Base-by-base conservation (phyloP, 2,797 vertebrate genomes). In the Danio tinwini region DNA sequence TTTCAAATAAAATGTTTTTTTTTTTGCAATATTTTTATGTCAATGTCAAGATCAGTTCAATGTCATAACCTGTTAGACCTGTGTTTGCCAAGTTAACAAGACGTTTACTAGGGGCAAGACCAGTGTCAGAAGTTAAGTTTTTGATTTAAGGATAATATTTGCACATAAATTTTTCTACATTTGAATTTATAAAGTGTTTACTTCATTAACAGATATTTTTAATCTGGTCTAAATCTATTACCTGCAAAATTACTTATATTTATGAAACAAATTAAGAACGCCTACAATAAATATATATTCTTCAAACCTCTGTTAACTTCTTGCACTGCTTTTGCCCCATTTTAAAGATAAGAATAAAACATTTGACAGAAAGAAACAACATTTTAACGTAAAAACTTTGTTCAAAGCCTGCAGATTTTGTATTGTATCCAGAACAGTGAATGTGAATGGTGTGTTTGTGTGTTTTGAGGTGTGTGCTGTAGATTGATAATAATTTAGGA, bases 381-480 rank as follows among this genome's bases (percentile, higher is more conserved):
- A n/a, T 50, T 52, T 78, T 49, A 7, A 58, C 13, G 16, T 58
- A 37, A 37, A 37, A 47, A 47, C 21, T 16, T 39, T 40, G 37
- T 13, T 62, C n/a, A 63, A 13, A 17, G 37, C 37, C 39, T 58
- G 19, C 12, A 45, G 61, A n/a, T 63, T 75, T 75, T 42, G 29
- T 75, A 49, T 14, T 47, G 42, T 68, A 58, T 39, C 13, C 40
- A 67, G 45, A 78, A 16, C 10, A 16, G 47, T 29, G 17, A 71
- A 53, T 17, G 21, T 42, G 58, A 29, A 45, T 58, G 52, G 53
- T 68, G 65, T 69, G 19, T 56, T 55, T 62, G 63, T 58, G 65
- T 78, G 65, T 78, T 37, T n/a, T 44, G 65, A 77, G 64, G 29
- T 61, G 44, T 78, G 45, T 78, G 11, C 1, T n/a, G 68, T 78